phyloP scores from a whole-genome alignment of 2,113 vertebrate genomes.

The Myiagra hebetior region DNA sequence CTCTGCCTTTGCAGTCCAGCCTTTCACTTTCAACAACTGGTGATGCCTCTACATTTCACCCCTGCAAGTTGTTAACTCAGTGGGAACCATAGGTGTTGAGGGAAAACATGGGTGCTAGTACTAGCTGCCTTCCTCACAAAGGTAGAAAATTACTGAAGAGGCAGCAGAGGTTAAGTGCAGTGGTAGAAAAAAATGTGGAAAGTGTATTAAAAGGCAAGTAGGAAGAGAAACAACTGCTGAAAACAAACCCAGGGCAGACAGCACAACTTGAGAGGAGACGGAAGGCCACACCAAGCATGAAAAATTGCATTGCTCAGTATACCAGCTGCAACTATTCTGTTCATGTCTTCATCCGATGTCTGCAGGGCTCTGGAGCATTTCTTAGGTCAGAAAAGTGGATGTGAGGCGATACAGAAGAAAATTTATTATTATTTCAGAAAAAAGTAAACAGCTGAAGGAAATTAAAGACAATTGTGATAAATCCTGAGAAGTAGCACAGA shows the following conservation, averaged over 20 bases:
- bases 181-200: neutral
- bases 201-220: neutral
- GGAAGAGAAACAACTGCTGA: neutral
- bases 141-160: neutral
- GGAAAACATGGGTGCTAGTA: neutral
- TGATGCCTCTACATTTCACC: neutral
- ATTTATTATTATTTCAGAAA: neutral
- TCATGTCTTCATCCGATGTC: neutral
- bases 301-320: neutral
- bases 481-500: neutral
- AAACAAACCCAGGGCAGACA: neutral
- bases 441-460: neutral
- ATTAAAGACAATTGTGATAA: neutral
- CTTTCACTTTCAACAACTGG: neutral
- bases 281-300: neutral
- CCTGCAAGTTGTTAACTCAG: neutral
- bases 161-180: neutral
- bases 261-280: neutral
- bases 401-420: accelerated
- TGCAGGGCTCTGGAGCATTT: neutral
- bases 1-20: neutral
- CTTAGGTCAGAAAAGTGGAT: neutral
- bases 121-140: neutral
- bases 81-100: neutral
- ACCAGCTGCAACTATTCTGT: neutral